phyloP scores from a whole-genome alignment of 2,888 invertebrate species.

The Salpingus planirostris region DNA sequence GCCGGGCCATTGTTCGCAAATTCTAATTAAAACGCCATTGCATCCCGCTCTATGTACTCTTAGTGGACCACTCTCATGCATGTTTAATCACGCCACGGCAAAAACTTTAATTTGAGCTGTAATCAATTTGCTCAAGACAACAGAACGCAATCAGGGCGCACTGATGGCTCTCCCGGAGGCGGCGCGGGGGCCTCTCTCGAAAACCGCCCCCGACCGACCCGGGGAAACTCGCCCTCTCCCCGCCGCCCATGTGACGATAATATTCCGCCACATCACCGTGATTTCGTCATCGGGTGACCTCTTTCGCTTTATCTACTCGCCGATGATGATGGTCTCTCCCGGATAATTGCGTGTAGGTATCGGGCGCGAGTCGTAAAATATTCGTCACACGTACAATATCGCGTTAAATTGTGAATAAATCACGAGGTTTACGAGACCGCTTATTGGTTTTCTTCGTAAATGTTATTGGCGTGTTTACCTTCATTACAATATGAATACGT shows the following conservation, averaged over 20 bases:
- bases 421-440: constrained; percentile 14
- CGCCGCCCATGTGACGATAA: no score
- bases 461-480: constrained; percentile 14
- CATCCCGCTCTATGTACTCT: constrained; percentile 21
- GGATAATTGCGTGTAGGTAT: no score
- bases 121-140: constrained; percentile 42
- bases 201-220: no score
- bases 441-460: constrained; percentile 16
- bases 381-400: constrained; percentile 10
- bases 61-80: constrained; percentile 30
- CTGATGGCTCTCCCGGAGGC: constrained; percentile 12
- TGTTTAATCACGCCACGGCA: constrained; percentile 37
- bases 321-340: no score
- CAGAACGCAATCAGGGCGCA: constrained; percentile 34
- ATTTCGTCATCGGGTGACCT: no score
- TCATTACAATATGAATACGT: constrained; percentile 16
- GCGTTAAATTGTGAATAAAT: constrained; percentile 13
- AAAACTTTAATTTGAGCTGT: constrained; percentile 41
- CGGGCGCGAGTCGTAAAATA: no score
- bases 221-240: no score
- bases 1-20: constrained; percentile 9
- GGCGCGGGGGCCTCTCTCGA: no score
- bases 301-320: no score
- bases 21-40: constrained; percentile 37
- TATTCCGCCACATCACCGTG: no score